phyloP scores from a whole-genome alignment of 1,140 invertebrate species.

The Coelopa frigida region DNA sequence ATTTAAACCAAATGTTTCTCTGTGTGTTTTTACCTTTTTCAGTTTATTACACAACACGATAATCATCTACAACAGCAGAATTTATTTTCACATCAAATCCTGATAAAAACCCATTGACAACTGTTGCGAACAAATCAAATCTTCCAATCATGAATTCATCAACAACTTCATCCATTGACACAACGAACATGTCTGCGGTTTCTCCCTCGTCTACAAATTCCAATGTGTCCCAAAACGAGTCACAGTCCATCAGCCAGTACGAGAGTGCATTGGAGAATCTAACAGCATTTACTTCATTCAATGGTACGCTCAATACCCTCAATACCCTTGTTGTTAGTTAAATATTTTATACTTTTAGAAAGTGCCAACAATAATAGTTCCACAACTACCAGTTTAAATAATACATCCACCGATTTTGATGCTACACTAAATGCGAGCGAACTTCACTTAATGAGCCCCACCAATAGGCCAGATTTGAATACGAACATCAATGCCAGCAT shows the following conservation, averaged over 20 bases:
- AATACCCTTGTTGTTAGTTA: background rate
- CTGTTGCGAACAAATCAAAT: no score
- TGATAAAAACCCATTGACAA: no score
- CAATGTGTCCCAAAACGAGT: background rate
- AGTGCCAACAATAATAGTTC: conserved; percentile 20
- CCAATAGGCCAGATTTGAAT: conserved; percentile 3
- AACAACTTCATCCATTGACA: conserved; percentile 7
- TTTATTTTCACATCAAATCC: no score
- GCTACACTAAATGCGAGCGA: conserved; percentile 12
- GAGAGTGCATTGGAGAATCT: conserved; percentile 31
- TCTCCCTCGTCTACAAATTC: background rate
- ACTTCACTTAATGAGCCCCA: conserved; percentile 3
- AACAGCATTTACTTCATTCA: conserved; percentile 31
- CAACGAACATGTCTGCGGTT: background rate
- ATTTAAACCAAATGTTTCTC: no score
- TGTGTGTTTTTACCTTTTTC: no score
- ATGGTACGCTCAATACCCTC: conserved; percentile 24
- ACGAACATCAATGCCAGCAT: conserved; percentile 28
- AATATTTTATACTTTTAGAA: conserved; percentile 16
- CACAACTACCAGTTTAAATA: conserved; percentile 16
- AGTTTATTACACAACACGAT: no score
- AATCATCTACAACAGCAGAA: no score
- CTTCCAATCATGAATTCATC: conserved; percentile 16
- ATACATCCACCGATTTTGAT: conserved; percentile 11
- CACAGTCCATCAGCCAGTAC: conserved; percentile 28